A percentile compares a stretch with the other conserved stretches of the same genome.
Evolutionary conservation across 2,888 invertebrate genomes (phyloP).

Genomic region (Stenodema calcarata): DNA sequence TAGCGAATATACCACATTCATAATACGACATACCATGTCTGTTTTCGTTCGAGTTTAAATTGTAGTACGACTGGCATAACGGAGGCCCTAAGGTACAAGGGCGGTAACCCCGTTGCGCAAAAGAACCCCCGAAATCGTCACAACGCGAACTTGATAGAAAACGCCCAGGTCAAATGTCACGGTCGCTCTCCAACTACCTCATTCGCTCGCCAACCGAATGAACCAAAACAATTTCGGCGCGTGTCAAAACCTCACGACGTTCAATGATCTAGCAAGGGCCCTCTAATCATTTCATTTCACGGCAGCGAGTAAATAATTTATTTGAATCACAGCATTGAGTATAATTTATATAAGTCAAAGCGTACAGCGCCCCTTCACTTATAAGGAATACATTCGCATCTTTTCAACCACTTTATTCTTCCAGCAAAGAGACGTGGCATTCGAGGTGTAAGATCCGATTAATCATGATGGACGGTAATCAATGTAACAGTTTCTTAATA

Average conservation of each 20-base stretch:
- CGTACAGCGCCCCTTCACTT: neutral
- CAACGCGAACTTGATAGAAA: neutral
- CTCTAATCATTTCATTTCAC: neutral
- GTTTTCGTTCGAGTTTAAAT: too few relatives aligned
- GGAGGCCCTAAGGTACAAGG: neutral
- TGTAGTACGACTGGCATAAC: neutral
- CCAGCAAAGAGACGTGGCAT: too few relatives aligned
- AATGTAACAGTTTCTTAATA: too few relatives aligned
- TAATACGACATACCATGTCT: too few relatives aligned
- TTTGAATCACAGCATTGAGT: too few relatives aligned
- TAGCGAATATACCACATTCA: too few relatives aligned
- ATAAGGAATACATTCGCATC: neutral
- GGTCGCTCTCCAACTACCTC: neutral
- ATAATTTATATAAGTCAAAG: neutral
- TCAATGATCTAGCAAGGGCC: neutral
- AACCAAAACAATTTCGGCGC: neutral
- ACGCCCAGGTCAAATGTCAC: neutral
- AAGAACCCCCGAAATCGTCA: neutral
- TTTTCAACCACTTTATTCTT: too few relatives aligned
- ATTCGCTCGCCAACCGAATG: neutral
- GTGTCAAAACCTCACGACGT: neutral
- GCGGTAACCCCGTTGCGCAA: neutral
- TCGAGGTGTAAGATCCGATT: too few relatives aligned
- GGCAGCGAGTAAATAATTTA: neutral
- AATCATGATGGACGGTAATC: too few relatives aligned